Evolutionary conservation across 2,797 vertebrate species (phyloP), one percentile per base, ranked within the genome.

Genomic region (Sebastes cheni): DNA sequence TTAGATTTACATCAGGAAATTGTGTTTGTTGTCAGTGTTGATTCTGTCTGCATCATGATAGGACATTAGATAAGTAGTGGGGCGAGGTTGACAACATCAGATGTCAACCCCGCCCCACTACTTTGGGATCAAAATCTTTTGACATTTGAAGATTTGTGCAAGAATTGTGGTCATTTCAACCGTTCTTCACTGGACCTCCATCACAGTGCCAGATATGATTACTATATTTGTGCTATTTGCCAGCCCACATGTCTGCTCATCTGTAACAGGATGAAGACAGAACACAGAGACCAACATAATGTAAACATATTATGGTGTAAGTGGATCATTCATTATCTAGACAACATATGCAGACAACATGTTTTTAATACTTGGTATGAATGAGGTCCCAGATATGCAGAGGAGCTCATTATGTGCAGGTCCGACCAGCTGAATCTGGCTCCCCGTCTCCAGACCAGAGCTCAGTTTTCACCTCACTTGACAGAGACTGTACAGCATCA

Each of bases 401-500:
- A 81, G 60, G 50, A 71, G 73, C 77, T 84, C 80, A 82, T 90
- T 85, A 86, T 32, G 50, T 54, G 60, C 62, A 70, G 36, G 13
- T 70, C 82, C 77, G 74, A 84, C 81, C 79, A 60, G 54, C 78
- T 81, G 72, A 85, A 80, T 86, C 80, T 27, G 42, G 39, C 71
- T 83, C 42, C 23, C 42, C 20, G n/a, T 55, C 50, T 80, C 8
- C 59, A 82, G 22, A 88, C 66, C 70, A 2, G 10, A 9, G 67
- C 66, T 79, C 30, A 59, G 22, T 67, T 75, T 60, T 87, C 60
- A 81, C 81, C 77, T 81, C 70, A 77, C 70, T 72, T 69, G 82
- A 86, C 66, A 72, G 50, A 25, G 42, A 34, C 69, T 36, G 70
- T 71, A 75, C 58, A 81, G 72, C 79, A 68, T 6, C 67, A 23